phyloP scores from a whole-genome alignment of 2,888 invertebrate species.

The Plagiodera versicolora region DNA sequence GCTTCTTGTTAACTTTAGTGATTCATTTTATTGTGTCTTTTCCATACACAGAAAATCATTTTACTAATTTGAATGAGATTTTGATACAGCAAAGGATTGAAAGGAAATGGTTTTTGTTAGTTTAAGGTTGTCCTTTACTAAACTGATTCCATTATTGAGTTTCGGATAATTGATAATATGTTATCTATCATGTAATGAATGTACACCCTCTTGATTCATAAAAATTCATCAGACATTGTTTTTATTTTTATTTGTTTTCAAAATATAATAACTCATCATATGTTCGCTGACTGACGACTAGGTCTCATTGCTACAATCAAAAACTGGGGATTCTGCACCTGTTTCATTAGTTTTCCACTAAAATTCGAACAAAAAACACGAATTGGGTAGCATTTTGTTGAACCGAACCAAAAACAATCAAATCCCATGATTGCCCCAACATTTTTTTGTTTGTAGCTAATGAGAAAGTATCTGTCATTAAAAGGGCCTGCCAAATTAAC shows the following conservation, averaged over 20 bases:
- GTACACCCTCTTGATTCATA: neutral
- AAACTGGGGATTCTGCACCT: no score
- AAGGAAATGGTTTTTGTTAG: neutral
- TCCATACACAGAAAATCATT: neutral
- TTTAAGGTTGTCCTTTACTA: neutral
- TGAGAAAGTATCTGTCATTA: no score
- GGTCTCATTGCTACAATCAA: neutral
- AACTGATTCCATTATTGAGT: neutral
- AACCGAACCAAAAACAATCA: no score
- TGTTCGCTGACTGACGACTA: neutral
- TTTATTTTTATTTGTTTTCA: neutral
- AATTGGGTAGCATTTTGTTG: no score
- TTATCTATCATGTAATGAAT: conserved; percentile 3
- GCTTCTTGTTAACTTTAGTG: neutral
- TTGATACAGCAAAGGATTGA: neutral
- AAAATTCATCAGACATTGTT: neutral
- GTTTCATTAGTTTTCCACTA: no score
- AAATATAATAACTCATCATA: neutral
- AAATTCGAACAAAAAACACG: no score
- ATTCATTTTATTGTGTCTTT: neutral
- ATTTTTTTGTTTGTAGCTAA: no score
- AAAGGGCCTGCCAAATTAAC: no score
- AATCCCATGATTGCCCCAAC: no score
- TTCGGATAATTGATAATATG: neutral
- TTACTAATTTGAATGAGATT: neutral